Base-by-base conservation (phyloP, 2,113 vertebrate species). In the Tonatia bakeri region DNA sequence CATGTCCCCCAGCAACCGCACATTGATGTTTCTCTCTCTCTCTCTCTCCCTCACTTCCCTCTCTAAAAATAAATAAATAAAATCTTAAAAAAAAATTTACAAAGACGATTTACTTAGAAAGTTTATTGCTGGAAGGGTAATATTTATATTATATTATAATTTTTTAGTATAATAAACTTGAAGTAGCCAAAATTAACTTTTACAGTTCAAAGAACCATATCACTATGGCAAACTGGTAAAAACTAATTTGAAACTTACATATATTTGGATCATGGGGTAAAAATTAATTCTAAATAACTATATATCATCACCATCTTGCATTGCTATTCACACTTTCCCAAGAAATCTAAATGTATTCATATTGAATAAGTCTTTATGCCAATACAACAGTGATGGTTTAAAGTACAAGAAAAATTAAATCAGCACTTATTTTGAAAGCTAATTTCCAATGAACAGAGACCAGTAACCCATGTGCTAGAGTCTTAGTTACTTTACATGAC, bases 231-330 rank as follows among this genome's bases (percentile, higher is more conserved):
- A 90, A 88, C 12, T 45, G 47, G 7, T 94, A 54, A 26, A 64
- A 61, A 83, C 36, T 73, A 61, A 47, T 91, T 94, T 59, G 0
- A 84, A 90, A 50, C 5, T 8, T 64, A 16, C 8, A n/a, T 16
- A 47, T 8, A 90, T 87, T 92, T 90, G 10, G 9, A 56, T 87
- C 67, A 33, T 19, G n/a, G 24, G 4, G 9, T 90, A 79, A 86
- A 85, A 81, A 61, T 69, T 83, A 82, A 85, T 90, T 87, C 92
- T n/a, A 92, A 83, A 69, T 65, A 65, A 64, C 38, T 22, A 80
- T 45, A 33, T 17, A 65, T 20, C 16, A 69, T 50, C 90, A n/a
- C 31, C 4, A 40, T 84, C 22, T 72, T 94, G 13, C 3, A 90
- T 88, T 84, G 70, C 61, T 69, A 12, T 5, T 52, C 5, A 4